A percentile compares a stretch with the other conserved stretches of the same genome.
phyloP scores from a whole-genome alignment of 1,140 invertebrate species.

The Amphibalanus amphitrite region DNA sequence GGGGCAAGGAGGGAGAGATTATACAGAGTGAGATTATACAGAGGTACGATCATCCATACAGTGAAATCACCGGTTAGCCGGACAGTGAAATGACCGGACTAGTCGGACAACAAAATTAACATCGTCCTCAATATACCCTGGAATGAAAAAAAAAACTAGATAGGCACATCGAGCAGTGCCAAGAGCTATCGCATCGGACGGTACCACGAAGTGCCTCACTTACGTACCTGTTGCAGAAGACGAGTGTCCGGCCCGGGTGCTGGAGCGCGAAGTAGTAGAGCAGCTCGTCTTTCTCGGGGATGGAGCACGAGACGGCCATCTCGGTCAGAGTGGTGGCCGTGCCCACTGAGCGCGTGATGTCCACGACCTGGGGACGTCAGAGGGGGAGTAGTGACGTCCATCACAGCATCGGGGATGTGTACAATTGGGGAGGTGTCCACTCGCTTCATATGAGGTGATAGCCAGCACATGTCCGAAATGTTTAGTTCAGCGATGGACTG shows the following conservation, averaged over 20 bases:
- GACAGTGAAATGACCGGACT: no score
- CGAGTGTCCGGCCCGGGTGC: slow-evolving; percentile 20
- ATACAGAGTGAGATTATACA: no score
- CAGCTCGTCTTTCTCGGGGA: slow-evolving; percentile 18
- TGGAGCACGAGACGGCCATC: slow-evolving; percentile 25
- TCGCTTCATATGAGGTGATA: no score
- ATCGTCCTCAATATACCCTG: neutral
- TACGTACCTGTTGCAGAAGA: slow-evolving; percentile 52
- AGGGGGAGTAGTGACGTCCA: no score
- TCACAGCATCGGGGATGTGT: no score
- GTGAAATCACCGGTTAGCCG: no score
- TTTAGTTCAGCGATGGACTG: no score
- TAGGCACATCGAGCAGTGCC: neutral
- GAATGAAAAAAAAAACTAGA: neutral
- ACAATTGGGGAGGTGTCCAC: no score
- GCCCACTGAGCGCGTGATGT: slow-evolving; percentile 53
- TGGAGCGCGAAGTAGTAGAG: slow-evolving; percentile 19
- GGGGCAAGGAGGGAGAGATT: neutral
- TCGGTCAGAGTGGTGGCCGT: slow-evolving; percentile 69
- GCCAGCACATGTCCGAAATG: no score
- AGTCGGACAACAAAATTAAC: neutral
- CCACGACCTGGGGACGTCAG: slow-evolving; percentile 81
- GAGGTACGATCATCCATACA: no score
- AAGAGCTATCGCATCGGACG: no score
- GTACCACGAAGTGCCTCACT: neutral